phyloP scores from a whole-genome alignment of 2,797 vertebrate genomes.

The Gymnoscopelus microlampas region DNA sequence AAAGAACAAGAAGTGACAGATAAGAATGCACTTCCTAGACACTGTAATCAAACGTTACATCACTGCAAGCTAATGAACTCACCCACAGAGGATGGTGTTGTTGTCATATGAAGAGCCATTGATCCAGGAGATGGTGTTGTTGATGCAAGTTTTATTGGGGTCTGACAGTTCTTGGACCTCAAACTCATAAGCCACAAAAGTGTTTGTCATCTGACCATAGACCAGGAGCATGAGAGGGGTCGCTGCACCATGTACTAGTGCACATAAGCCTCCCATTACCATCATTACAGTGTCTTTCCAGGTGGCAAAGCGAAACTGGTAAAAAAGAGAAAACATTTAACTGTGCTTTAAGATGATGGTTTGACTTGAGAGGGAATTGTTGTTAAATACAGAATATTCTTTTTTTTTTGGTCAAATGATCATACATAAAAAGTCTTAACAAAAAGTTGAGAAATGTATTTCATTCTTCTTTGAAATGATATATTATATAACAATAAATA shows the following conservation, averaged over 20 bases:
- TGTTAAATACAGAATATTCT: too few relatives aligned
- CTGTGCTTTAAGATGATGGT: not conserved
- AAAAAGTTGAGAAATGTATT: not conserved
- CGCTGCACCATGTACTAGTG: slow-evolving; percentile 87
- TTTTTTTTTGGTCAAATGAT: too few relatives aligned
- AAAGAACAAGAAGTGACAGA: slow-evolving; percentile 27
- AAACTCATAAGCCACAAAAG: slow-evolving; percentile 90
- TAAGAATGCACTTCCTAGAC: not conserved
- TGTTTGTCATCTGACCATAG: slow-evolving; percentile 91
- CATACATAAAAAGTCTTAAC: too few relatives aligned
- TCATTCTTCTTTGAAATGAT: not conserved
- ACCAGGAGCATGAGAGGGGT: slow-evolving; percentile 88
- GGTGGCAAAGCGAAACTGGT: slow-evolving; percentile 91
- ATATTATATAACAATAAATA: slow-evolving; percentile 11
- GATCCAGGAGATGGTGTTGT: slow-evolving; percentile 87
- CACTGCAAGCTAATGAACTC: slow-evolving; percentile 46
- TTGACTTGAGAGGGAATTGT: not conserved
- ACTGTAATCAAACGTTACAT: slow-evolving; percentile 5
- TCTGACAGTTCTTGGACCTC: slow-evolving; percentile 87
- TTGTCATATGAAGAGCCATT: slow-evolving; percentile 81
- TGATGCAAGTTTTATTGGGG: slow-evolving; percentile 86
- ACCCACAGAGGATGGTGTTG: slow-evolving; percentile 75
- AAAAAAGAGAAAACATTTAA: not conserved
- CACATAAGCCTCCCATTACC: slow-evolving; percentile 86
- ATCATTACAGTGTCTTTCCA: slow-evolving; percentile 87